Evolutionary conservation across 23 tunicate genomes (phyloP), one percentile per base, ranked within the genome.

Genomic region (Halocynthia aurantium): DNA sequence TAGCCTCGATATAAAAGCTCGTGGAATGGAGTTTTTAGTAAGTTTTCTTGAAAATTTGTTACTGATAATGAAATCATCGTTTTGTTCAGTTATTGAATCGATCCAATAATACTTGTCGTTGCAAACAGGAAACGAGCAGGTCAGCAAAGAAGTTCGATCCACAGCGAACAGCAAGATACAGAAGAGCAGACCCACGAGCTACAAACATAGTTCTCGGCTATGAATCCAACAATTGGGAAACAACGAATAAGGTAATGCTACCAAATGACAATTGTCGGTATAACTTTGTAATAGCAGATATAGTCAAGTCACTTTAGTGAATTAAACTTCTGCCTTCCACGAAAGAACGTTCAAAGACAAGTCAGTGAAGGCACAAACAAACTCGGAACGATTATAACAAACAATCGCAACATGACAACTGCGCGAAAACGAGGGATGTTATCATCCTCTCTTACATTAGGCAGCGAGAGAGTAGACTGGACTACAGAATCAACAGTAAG

Each of bases 131-230:
- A 22, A 55, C 85, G 12, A 92, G 98, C 58, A 63, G 98, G 54
- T 92, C 98, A 5, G 98, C 98, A 6, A 76, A 82, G 21, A 86
- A 86, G 53, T 58, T 81, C 31, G 91, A 92, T 49, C 98, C 98
- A 7, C 52, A 86, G 21, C 83, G 98, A 6, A 92, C 98, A 44
- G 76, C 82, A 5, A 74, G 98, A 56, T 86, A 80, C 71, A 76
- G 84, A 69, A 71, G 98, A 57, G 83, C 98, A 7, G 88, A 92
- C 57, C 98, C 98, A 5, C 50, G 88, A 68, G 81, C 77, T 7
- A 78, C 82, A 57, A 83, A 61, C 69, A 78, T 92, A 8, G 61
- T 82, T 6, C 67, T 92, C 13, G 98, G 98, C 10, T 86, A 55
- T 70, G 98, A 79, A 15, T 61, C 78, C 51, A 71, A 67, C 64